These are phyloP conservation scores for Hippasteria phrygiana DNA, from an alignment of 53 echinoderm and acorn worm genomes.

Conservation along the genomic window DNA sequence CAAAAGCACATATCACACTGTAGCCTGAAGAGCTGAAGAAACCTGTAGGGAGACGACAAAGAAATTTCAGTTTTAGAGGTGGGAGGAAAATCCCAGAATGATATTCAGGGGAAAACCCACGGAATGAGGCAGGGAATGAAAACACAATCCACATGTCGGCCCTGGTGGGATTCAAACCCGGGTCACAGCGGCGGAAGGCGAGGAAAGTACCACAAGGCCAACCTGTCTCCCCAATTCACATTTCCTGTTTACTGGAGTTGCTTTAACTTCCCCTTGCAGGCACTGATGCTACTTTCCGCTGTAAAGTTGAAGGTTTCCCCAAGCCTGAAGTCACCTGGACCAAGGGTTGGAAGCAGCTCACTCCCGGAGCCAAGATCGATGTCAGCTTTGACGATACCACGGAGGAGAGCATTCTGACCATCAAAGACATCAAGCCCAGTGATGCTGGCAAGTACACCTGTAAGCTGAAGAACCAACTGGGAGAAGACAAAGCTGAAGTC, in stretches of 20 bases:
- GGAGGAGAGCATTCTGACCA: constrained; percentile 79
- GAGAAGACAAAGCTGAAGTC: constrained; percentile 74
- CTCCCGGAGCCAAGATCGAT: constrained; percentile 76
- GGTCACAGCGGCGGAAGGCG: too few species aligned
- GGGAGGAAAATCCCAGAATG: too few species aligned
- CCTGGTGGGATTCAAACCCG: too few species aligned
- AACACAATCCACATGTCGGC: too few species aligned
- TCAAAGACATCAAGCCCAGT: constrained; percentile 78
- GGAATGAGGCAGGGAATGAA: too few species aligned
- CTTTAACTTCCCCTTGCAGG: constrained; percentile 32
- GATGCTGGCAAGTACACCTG: constrained; percentile 98
- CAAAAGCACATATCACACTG: too few species aligned
- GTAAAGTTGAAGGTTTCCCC: constrained; percentile 86
- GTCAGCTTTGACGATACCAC: constrained; percentile 79
- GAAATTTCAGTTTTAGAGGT: too few species aligned
- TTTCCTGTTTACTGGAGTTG: neutral
- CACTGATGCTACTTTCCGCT: constrained; percentile 83
- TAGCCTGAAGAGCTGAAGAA: too few species aligned
- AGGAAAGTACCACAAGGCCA: too few species aligned
- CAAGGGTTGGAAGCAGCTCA: constrained; percentile 95
- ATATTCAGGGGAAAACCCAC: too few species aligned
- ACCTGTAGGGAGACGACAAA: too few species aligned
- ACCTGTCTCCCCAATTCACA: neutral
- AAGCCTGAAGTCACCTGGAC: constrained; percentile 82
- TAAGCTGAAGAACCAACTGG: constrained; percentile 83